These are phyloP conservation scores for Paracanthobrama guichenoti DNA, from an alignment of 2,113 vertebrate genomes.

Conservation along the genomic window DNA sequence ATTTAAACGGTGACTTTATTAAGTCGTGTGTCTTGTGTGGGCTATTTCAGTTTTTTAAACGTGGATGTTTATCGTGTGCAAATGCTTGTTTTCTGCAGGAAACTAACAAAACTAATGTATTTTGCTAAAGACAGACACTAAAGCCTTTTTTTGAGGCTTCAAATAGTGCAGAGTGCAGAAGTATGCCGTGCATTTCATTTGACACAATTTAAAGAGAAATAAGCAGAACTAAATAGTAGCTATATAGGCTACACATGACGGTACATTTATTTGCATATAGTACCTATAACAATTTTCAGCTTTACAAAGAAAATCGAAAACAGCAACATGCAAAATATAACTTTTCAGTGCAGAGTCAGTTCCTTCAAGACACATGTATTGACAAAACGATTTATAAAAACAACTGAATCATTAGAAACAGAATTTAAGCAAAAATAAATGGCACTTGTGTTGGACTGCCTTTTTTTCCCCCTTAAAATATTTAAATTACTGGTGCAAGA, in stretches of 20 bases:
- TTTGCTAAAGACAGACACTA: neutral
- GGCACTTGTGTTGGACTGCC: neutral
- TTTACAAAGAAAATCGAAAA: neutral
- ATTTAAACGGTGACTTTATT: neutral
- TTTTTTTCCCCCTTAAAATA: neutral
- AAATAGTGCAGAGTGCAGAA: neutral
- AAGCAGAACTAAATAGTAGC: neutral
- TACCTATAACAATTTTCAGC: neutral
- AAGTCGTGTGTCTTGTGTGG: neutral
- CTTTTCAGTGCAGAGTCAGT: neutral
- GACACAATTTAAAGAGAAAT: neutral
- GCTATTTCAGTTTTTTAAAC: neutral
- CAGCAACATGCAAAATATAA: neutral
- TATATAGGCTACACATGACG: no score
- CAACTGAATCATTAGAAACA: neutral
- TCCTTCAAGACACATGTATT: neutral
- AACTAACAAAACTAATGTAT: neutral
- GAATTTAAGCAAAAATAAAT: neutral
- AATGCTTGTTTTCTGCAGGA: neutral
- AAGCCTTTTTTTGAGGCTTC: no score
- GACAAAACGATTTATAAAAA: neutral
- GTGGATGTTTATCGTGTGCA: neutral
- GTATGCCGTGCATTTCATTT: neutral
- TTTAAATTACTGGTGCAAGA: neutral
- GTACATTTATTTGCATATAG: neutral